Percentiles rank a stretch among this genome's conserved stretches.
phyloP scores from a whole-genome alignment of 1,140 invertebrate species.

The Trichonephila clavipes region DNA sequence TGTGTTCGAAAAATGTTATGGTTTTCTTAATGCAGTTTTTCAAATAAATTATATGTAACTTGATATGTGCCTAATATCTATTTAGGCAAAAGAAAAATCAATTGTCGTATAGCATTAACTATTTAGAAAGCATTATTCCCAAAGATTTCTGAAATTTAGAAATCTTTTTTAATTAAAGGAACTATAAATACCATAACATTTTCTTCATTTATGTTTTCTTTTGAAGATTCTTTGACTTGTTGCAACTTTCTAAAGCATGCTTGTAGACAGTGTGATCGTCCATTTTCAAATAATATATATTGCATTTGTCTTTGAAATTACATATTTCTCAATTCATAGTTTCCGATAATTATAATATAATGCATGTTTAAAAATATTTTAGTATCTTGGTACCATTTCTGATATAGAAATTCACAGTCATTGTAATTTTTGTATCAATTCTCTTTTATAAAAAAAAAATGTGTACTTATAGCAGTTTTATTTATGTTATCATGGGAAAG shows the following conservation, averaged over 20 bases:
- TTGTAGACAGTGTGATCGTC: constrained; percentile 64
- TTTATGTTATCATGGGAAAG: background rate
- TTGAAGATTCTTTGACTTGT: constrained; percentile 30
- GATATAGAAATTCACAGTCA: constrained; percentile 64
- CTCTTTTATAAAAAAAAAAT: background rate
- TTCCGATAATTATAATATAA: constrained; percentile 39
- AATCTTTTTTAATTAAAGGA: too few species aligned
- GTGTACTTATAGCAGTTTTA: background rate
- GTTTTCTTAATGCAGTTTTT: too few species aligned
- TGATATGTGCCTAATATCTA: too few species aligned
- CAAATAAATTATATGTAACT: too few species aligned
- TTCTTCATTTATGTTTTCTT: background rate
- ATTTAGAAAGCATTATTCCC: too few species aligned
- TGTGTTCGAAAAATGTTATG: too few species aligned
- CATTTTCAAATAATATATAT: constrained; percentile 53
- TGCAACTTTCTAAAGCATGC: constrained; percentile 73
- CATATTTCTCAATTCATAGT: constrained; percentile 27
- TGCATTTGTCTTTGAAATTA: constrained; percentile 66
- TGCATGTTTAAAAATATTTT: constrained; percentile 69
- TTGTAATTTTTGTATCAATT: constrained; percentile 8
- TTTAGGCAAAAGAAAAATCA: too few species aligned
- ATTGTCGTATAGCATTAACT: too few species aligned
- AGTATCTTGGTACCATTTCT: constrained; percentile 49
- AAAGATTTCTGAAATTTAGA: too few species aligned
- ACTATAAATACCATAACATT: too few species aligned